phyloP scores from a whole-genome alignment of 2,797 vertebrate genomes.

The Oreortyx pictus region DNA sequence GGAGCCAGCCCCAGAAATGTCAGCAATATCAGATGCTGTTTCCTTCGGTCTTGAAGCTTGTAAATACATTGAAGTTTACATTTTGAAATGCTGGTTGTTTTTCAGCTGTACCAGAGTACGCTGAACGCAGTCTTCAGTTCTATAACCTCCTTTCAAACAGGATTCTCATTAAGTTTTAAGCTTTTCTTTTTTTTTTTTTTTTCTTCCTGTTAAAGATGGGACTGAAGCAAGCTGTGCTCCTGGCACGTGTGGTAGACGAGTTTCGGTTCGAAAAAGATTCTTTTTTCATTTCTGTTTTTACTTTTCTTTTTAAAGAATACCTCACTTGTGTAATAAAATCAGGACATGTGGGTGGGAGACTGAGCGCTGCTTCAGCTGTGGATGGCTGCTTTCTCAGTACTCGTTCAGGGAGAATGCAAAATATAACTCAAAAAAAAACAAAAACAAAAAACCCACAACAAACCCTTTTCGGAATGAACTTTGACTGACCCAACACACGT shows the following conservation, averaged over 20 bases:
- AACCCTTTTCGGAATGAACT: slow-evolving; percentile 66
- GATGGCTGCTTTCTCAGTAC: slow-evolving; percentile 78
- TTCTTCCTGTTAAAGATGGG: slow-evolving; percentile 32
- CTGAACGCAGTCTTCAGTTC: slow-evolving; percentile 71
- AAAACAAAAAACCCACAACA: too few species aligned
- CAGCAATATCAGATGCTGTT: slow-evolving; percentile 79
- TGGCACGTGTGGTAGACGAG: slow-evolving; percentile 47
- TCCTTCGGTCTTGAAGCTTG: slow-evolving; percentile 77
- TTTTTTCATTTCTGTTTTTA: slow-evolving; percentile 6
- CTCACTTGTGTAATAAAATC: slow-evolving; percentile 84
- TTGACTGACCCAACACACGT: slow-evolving; percentile 67
- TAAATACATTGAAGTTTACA: slow-evolving; percentile 81
- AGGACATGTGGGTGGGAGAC: slow-evolving; percentile 78
- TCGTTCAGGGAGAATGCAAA: slow-evolving; percentile 83
- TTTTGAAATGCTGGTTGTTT: slow-evolving; percentile 68
- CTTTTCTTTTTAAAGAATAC: slow-evolving; percentile 78
- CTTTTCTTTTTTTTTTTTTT: too few species aligned
- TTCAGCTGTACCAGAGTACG: slow-evolving; percentile 67
- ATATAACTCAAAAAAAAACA: not conserved
- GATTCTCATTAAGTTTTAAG: slow-evolving; percentile 20
- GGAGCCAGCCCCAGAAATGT: slow-evolving; percentile 72
- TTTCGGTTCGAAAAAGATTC: slow-evolving; percentile 25
- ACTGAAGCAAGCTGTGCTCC: slow-evolving; percentile 60
- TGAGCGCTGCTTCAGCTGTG: slow-evolving; percentile 76
- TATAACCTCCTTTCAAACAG: slow-evolving; percentile 40